Evolutionary conservation across 2,888 invertebrate genomes (phyloP).

Genomic region (Rotaria sp.): DNA sequence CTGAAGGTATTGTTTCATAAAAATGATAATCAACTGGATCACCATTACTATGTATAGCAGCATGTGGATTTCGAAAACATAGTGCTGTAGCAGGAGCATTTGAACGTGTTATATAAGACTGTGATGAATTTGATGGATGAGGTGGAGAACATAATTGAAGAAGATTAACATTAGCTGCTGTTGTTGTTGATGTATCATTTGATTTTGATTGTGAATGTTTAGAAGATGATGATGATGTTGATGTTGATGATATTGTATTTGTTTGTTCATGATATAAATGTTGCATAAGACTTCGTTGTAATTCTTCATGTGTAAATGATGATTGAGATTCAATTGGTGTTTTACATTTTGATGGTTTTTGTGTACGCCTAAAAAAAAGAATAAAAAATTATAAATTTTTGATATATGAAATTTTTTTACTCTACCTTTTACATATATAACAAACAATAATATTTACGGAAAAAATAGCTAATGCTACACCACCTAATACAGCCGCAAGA

Average conservation of each 20-base stretch:
- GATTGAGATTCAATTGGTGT: constrained; percentile 4
- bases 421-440: constrained; percentile 2
- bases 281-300: constrained; percentile 27
- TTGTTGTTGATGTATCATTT: background rate
- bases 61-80: constrained; percentile 16
- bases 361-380: background rate
- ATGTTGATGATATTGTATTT: constrained; percentile 16
- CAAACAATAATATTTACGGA: constrained; percentile 3
- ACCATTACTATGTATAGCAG: background rate
- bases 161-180: background rate
- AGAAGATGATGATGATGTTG: background rate
- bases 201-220: constrained; percentile 28
- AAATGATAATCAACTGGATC: constrained; percentile 8
- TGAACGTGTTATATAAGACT: background rate
- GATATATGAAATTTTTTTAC: background rate
- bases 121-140: background rate
- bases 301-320: constrained; percentile 18
- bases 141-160: background rate
- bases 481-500: background rate
- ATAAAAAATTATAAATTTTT: background rate
- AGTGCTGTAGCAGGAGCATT: background rate
- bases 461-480: background rate
- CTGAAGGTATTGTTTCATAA: constrained; percentile 5
- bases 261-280: constrained; percentile 31
- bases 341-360: constrained; percentile 2